phyloP scores from a whole-genome alignment of 2,113 vertebrate species.

The Myrmecobius fasciatus region DNA sequence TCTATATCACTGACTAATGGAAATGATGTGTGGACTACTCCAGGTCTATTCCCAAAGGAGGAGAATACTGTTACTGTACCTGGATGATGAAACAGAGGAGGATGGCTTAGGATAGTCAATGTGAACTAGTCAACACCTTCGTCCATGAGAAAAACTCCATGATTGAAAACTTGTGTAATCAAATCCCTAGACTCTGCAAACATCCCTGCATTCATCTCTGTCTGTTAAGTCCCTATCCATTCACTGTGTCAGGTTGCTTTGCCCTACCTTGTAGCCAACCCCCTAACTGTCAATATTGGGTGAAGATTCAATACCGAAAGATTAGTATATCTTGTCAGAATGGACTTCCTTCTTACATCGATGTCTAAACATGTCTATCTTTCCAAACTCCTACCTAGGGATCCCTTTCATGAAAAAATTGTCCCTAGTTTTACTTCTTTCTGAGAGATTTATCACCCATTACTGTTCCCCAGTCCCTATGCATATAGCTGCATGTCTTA shows the following conservation, averaged over 20 bases:
- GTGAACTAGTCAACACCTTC: background rate
- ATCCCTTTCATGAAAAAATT: background rate
- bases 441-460: background rate
- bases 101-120: background rate
- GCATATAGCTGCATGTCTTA: background rate
- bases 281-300: background rate
- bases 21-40: background rate
- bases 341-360: background rate
- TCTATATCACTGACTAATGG: background rate
- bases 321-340: background rate
- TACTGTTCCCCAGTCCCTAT: background rate
- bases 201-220: background rate
- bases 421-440: background rate
- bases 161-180: background rate
- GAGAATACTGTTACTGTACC: background rate
- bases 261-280: background rate
- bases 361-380: background rate
- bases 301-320: background rate
- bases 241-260: slow-evolving; percentile 19
- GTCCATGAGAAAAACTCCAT: slow-evolving; percentile 24
- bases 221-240: background rate
- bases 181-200: background rate
- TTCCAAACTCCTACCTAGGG: background rate
- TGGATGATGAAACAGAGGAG: background rate
- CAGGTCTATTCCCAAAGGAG: background rate